Percentiles rank a stretch among this genome's conserved stretches.
These are phyloP conservation scores for Hartigia nigra DNA, from an alignment of 2,888 invertebrate genomes.

Conservation along the genomic window DNA sequence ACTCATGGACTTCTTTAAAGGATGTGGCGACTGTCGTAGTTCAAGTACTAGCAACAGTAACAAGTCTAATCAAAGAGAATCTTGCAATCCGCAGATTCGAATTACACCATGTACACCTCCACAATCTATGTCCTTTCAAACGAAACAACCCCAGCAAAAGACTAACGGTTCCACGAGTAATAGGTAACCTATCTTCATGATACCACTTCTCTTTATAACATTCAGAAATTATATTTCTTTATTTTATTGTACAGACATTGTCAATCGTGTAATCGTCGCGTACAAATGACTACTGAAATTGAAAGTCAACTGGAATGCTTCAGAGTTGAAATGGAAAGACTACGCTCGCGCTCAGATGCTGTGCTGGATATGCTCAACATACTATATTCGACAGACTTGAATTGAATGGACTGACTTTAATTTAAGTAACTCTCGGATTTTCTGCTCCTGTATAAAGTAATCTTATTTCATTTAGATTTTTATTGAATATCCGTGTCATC, in stretches of 20 bases:
- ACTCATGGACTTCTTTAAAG: slow-evolving; percentile 54
- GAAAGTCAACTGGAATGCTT: slow-evolving; percentile 54
- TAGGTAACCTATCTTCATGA: neutral
- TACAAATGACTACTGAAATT: slow-evolving; percentile 30
- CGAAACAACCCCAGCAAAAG: neutral
- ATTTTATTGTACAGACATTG: slow-evolving; percentile 38
- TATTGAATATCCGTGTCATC: neutral
- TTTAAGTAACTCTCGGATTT: neutral
- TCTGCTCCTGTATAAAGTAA: neutral
- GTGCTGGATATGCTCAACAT: slow-evolving; percentile 53
- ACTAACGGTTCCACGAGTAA: neutral
- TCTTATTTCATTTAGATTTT: neutral
- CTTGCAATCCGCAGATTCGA: slow-evolving; percentile 26
- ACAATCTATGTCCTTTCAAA: neutral
- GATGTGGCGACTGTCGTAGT: slow-evolving; percentile 54
- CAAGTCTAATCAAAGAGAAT: slow-evolving; percentile 12
- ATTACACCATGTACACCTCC: slow-evolving; percentile 26
- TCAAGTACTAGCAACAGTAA: slow-evolving; percentile 12
- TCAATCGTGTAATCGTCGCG: slow-evolving; percentile 38
- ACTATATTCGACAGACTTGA: slow-evolving; percentile 30
- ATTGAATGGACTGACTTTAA: slow-evolving; percentile 15
- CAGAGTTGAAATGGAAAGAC: slow-evolving; percentile 50
- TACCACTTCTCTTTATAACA: neutral
- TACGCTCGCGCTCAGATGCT: slow-evolving; percentile 52
- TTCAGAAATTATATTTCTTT: neutral